Evolutionary conservation across 2,888 invertebrate species (phyloP).

Genomic region (Stenichneumon culpator): DNA sequence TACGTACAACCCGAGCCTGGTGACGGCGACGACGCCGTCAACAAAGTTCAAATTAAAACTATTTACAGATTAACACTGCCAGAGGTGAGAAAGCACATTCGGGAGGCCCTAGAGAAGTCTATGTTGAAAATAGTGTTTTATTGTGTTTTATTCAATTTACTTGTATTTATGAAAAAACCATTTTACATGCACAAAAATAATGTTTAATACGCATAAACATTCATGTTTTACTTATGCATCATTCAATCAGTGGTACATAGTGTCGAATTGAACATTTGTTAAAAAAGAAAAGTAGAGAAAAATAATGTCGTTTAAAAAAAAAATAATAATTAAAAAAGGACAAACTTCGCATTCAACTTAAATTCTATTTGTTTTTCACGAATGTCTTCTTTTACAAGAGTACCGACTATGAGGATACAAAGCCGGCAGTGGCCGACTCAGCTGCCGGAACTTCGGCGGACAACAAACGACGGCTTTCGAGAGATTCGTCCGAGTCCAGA

Average conservation of each 20-base stretch:
- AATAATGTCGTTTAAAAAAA: too few relatives aligned
- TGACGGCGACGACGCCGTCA: background rate
- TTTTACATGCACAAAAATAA: background rate
- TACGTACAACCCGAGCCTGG: background rate
- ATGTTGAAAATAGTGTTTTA: background rate
- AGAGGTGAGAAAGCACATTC: background rate
- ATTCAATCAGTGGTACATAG: too few relatives aligned
- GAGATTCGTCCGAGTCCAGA: constrained; percentile 4
- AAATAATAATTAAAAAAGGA: background rate
- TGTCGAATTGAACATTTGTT: too few relatives aligned
- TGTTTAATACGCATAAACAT: too few relatives aligned
- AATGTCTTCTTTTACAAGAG: background rate
- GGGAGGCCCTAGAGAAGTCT: background rate
- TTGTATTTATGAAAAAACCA: background rate
- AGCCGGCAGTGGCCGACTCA: background rate
- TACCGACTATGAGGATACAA: background rate
- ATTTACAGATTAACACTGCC: background rate
- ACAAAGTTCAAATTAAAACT: background rate
- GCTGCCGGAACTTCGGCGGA: background rate
- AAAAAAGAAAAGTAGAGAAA: background rate
- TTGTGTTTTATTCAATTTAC: background rate
- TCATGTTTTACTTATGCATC: too few relatives aligned
- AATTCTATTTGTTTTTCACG: background rate
- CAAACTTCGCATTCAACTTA: background rate
- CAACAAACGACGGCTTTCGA: constrained; percentile 45